Evolutionary conservation across 2,888 invertebrate genomes (phyloP).

Genomic region (Xanthorhoe designata): DNA sequence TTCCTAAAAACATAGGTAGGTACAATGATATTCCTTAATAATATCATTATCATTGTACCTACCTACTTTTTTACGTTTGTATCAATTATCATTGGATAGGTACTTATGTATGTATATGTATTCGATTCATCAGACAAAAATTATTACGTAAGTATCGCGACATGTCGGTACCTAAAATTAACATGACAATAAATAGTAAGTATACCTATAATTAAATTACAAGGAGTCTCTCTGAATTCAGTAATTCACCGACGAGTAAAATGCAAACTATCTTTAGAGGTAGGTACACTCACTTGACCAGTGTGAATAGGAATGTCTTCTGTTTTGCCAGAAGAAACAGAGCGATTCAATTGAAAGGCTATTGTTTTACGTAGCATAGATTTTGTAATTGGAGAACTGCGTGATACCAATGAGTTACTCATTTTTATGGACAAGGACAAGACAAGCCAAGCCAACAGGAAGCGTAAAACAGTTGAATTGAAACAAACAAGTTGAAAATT

Average conservation of each 20-base stretch:
- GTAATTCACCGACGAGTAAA: background rate
- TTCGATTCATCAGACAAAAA: background rate
- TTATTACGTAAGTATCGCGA: slow-evolving; percentile 26
- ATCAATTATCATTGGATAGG: too few species aligned
- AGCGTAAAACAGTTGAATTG: background rate
- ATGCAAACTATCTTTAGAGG: too few species aligned
- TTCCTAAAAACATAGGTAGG: background rate
- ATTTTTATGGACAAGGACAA: slow-evolving; percentile 39
- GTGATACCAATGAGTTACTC: slow-evolving; percentile 46
- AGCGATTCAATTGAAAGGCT: slow-evolving; percentile 50
- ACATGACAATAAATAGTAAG: background rate
- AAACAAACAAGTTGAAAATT: too few species aligned
- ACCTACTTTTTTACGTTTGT: too few species aligned
- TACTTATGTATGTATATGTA: too few species aligned
- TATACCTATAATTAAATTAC: background rate
- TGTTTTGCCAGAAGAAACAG: slow-evolving; percentile 57
- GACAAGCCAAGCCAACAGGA: background rate
- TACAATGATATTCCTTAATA: background rate
- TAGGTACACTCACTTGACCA: slow-evolving; percentile 64
- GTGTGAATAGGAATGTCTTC: slow-evolving; percentile 71
- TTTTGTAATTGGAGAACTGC: slow-evolving; percentile 43
- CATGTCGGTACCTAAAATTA: background rate
- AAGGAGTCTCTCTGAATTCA: background rate
- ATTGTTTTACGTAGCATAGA: slow-evolving; percentile 42
- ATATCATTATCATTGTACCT: too few species aligned